Evolutionary conservation across 2,113 vertebrate genomes (phyloP), one percentile per base, ranked within the genome.

Genomic region (Oophaga pumilio): DNA sequence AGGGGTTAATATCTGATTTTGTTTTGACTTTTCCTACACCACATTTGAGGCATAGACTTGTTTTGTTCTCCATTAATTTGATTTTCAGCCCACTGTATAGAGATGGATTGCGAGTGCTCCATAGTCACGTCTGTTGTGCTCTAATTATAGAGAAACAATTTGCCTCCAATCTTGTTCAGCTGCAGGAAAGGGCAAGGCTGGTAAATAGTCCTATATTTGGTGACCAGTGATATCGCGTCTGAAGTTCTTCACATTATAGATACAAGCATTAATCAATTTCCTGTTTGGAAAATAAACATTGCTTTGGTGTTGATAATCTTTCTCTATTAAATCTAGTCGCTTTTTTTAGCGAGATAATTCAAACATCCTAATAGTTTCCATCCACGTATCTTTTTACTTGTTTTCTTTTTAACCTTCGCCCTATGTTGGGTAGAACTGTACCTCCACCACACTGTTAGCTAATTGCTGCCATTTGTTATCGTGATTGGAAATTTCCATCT

Each of bases 141-240:
- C 80, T 82, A 82, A 50, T 13, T 24, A 68, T 80, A 82, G 60
- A 14, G n/a, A 12, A 82, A 24, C 43, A n/a, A 68, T 68, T 66
- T 52, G 9, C 33, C 60, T 68, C 11, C 12, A 43, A 56, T 84
- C 22, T 64, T 57, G 26, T 28, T 57, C n/a, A 56, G 50, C 50
- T 84, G 52, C 82, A 84, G 82, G 82, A 84, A 82, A 84, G 64
- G 82, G 82, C 66, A 56, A 33, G 82, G 68, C 82, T 84, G 82
- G 52, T n/a, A 83, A 69, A 26, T 52, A 12, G 3, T 53, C 8
- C 82, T 84, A 84, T 84, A 84, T 73, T 84, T 71, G 82, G 82
- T 57, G 24, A 84, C 4, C 49, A 71, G 43, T 15, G 24, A 82
- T 66, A 60, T 60, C 43, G 26, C 60, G 8, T 82, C 78, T 60